phyloP scores from a whole-genome alignment of 2,797 vertebrate genomes.

The Ceyx erithaca region DNA sequence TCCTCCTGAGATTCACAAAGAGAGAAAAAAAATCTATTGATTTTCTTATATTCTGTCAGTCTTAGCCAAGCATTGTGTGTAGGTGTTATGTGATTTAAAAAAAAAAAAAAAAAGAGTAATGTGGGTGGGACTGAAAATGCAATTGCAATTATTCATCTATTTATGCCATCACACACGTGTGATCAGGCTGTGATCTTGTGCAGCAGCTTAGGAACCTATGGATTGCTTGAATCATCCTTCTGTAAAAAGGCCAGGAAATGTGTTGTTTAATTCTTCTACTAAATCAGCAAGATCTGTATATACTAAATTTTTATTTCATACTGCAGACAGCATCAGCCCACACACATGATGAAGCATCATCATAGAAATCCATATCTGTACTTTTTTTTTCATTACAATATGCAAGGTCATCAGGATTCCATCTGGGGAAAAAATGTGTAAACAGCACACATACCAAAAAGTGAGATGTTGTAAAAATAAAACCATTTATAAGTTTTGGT shows the following conservation, averaged over 20 bases:
- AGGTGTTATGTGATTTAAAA: conserved; percentile 13
- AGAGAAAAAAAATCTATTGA: not conserved
- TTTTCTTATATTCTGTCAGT: not conserved
- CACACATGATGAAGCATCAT: conserved; percentile 29
- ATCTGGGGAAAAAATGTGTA: not conserved
- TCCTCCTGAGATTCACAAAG: not conserved
- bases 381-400: not conserved
- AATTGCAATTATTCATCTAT: conserved; percentile 53
- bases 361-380: not conserved
- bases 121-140: conserved; percentile 49
- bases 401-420: not conserved
- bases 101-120: not conserved
- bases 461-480: not conserved
- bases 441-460: not conserved
- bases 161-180: conserved; percentile 13
- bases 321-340: not conserved
- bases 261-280: conserved; percentile 20
- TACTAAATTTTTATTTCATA: not conserved
- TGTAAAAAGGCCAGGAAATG: not conserved
- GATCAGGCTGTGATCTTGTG: conserved; percentile 22
- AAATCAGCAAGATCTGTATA: conserved; percentile 9
- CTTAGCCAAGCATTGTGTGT: not conserved
- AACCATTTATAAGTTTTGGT: not conserved
- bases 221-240: conserved; percentile 19
- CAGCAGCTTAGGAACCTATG: not conserved